Evolutionary conservation across 2,797 vertebrate genomes (phyloP).

Genomic region (Ibycter americanus): DNA sequence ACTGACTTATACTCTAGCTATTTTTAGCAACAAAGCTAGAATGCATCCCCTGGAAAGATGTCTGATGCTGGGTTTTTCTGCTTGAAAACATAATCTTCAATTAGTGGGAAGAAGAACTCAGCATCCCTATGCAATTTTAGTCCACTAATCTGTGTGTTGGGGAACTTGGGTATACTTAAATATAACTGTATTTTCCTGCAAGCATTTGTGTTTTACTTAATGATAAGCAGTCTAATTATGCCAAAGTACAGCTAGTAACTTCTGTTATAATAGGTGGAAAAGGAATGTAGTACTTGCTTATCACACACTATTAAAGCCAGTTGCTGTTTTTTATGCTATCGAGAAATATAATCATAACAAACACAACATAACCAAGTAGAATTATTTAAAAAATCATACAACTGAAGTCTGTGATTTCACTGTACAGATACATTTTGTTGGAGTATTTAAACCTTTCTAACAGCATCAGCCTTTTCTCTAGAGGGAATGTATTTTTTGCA

Average conservation of each 20-base stretch:
- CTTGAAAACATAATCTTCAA: constrained; percentile 18
- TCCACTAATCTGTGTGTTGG: constrained; percentile 14
- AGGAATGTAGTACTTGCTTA: neutral
- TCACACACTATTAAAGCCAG: neutral
- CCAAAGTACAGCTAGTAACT: neutral
- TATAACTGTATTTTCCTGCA: neutral
- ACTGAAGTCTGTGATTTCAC: neutral
- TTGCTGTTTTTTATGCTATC: neutral
- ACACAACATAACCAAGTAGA: neutral
- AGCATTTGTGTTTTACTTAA: constrained; percentile 3
- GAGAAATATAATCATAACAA: neutral
- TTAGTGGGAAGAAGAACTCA: constrained; percentile 19
- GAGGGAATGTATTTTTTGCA: neutral
- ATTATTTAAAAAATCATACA: fast-evolving
- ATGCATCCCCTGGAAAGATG: neutral
- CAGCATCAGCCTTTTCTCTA: neutral
- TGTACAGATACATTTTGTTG: neutral
- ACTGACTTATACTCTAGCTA: neutral
- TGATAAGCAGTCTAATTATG: neutral
- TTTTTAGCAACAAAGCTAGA: constrained; percentile 28
- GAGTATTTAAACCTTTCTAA: neutral
- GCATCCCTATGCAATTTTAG: constrained; percentile 4
- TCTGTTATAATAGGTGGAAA: neutral
- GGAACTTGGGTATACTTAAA: neutral
- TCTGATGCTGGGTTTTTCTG: neutral